Percentiles rank a stretch among this genome's conserved stretches.
Evolutionary conservation across 1,140 invertebrate species (phyloP).

Genomic region (Araneus ventricosus): DNA sequence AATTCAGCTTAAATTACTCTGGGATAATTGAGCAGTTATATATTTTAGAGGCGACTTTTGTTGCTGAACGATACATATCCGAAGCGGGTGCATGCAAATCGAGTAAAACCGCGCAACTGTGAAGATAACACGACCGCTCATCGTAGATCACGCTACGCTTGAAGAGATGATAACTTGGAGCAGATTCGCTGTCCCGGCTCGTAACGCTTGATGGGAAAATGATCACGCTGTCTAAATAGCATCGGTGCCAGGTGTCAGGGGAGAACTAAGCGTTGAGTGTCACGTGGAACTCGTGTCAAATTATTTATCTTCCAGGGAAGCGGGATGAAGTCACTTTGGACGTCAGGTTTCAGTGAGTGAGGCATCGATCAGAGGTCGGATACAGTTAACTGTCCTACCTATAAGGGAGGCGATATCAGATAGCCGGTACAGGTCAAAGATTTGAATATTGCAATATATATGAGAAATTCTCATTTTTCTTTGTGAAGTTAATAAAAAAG

Average conservation of each 20-base stretch:
- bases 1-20: conserved; percentile 4
- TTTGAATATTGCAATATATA: too few species aligned
- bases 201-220: conserved; percentile 26
- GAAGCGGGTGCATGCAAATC: not conserved
- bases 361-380: not conserved
- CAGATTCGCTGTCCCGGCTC: not conserved
- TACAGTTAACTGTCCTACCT: not conserved
- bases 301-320: conserved; percentile 1
- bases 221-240: conserved; percentile 29
- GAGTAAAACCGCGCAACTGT: not conserved
- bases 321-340: conserved; percentile 14
- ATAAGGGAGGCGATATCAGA: not conserved
- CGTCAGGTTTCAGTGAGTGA: not conserved
- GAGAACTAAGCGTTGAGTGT: conserved; percentile 2
- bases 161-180: conserved; percentile 26
- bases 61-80: not conserved
- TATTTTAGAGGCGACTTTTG: not conserved
- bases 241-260: conserved; percentile 19
- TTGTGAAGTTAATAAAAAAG: too few species aligned
- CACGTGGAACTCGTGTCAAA: not conserved
- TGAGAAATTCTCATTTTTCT: too few species aligned
- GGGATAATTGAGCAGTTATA: not conserved
- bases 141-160: conserved; percentile 8
- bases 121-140: conserved; percentile 13
- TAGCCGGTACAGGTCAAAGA: too few species aligned